phyloP scores from a whole-genome alignment of 1,140 invertebrate genomes.

The Leptinotarsa lineolata region DNA sequence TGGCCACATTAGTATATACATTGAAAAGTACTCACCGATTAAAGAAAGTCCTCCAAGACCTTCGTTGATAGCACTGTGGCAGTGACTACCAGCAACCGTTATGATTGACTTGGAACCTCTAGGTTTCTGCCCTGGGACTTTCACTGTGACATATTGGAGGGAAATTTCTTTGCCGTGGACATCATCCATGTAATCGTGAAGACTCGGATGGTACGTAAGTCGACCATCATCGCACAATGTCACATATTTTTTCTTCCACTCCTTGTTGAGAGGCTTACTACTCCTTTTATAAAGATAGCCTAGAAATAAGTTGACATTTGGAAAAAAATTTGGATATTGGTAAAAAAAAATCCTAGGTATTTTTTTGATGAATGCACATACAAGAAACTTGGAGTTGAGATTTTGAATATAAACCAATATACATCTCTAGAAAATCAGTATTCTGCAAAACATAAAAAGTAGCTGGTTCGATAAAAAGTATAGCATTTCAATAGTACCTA shows the following conservation, averaged over 20 bases:
- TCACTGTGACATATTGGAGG: conserved; percentile 94
- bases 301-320: conserved; percentile 59
- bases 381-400: too few relatives aligned
- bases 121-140: conserved; percentile 93
- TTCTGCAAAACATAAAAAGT: too few relatives aligned
- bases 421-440: too few relatives aligned
- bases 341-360: too few relatives aligned
- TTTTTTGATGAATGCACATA: too few relatives aligned
- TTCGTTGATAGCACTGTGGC: conserved; percentile 61
- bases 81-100: conserved; percentile 62
- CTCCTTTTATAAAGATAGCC: conserved; percentile 95
- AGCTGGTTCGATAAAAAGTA: too few relatives aligned
- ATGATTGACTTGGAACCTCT: conserved; percentile 84
- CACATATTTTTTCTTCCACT: conserved; percentile 99
- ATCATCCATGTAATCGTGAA: conserved; percentile 98
- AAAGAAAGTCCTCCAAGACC: conserved; percentile 66
- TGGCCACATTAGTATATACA: too few relatives aligned
- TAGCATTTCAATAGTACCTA: too few relatives aligned
- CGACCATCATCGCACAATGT: conserved; percentile 91
- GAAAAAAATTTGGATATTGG: too few relatives aligned
- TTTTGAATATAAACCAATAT: too few relatives aligned
- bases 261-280: conserved; percentile 93
- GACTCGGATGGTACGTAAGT: conserved; percentile 93
- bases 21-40: conserved; percentile 31
- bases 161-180: conserved; percentile 96